Base-by-base conservation (phyloP, 2,797 vertebrate genomes). In the Ispidina lecontei region DNA sequence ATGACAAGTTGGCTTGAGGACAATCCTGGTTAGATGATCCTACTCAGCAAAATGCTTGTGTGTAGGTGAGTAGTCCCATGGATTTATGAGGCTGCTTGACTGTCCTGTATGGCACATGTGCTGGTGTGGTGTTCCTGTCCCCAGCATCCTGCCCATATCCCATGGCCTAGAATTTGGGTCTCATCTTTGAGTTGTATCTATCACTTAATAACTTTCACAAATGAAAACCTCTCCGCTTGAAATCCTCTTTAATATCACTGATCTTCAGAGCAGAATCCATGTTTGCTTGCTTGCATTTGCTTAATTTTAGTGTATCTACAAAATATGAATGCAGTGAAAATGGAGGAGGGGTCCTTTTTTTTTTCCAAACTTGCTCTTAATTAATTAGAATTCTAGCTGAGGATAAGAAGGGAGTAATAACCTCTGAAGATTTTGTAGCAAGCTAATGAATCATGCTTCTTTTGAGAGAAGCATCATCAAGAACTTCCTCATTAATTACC, bases 331-430 rank as follows among this genome's bases (percentile, higher is more conserved):
- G 67, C 71, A 70, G 18, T 79, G 86, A 63, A 69, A 65, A 73
- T 67, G 9, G 5, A 13, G 11, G 2, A 37, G 37, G 37, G 7
- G 0, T 0, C 35, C 19, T 39, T 1, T 2, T 5, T 8, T 7
- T 77, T 64, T 33, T 9, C 68, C 64, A 6, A 43, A 51, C 41
- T 49, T n/a, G 20, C 70, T 67, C 80, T 56, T 79, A 64, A 72
- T 83, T 76, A 81, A 69, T 73, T 69, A 69, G 35, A 73, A 43
- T 43, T 51, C 54, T 80, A 72, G 47, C 29, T 69, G 35, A 62
- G 35, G 35, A 69, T 49, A 69, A 67, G 60, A 77, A 65, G 33
- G 51, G 54, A 73, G 41, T 60, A 72, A 67, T 2, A 29, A 81
- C 49, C 67, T 62, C 74, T 33, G 56, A 77, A 79, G 55, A 39